A percentile compares a stretch with the other conserved stretches of the same genome.
phyloP scores from a whole-genome alignment of 1,140 invertebrate genomes.

The Mya arenaria region DNA sequence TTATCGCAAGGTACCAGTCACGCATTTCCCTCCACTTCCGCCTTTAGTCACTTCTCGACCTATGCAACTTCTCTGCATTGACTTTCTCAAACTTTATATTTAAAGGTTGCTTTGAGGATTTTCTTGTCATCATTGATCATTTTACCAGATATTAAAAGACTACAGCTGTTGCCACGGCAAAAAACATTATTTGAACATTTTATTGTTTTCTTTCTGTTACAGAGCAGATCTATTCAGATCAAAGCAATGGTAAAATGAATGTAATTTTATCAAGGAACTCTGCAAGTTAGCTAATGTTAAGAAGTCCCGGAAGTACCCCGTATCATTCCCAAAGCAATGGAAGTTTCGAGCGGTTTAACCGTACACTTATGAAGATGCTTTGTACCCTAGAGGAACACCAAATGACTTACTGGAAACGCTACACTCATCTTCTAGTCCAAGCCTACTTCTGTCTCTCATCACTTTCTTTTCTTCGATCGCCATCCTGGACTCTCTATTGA shows the following conservation, averaged over 20 bases:
- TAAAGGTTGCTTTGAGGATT: slow-evolving; percentile 40
- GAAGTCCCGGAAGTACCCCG: slow-evolving; percentile 57
- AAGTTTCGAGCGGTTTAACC: slow-evolving; percentile 4
- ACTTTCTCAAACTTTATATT: slow-evolving; percentile 25
- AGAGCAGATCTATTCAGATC: slow-evolving; percentile 33
- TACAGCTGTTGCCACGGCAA: slow-evolving; percentile 19
- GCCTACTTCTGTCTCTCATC: slow-evolving; percentile 6
- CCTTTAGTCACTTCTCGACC: not conserved
- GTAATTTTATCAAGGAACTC: slow-evolving; percentile 53
- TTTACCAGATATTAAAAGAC: slow-evolving; percentile 49
- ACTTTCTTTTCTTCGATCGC: slow-evolving; percentile 15
- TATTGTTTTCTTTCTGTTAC: slow-evolving; percentile 35
- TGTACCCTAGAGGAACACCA: not conserved
- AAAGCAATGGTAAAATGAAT: slow-evolving; percentile 45
- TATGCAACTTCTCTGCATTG: slow-evolving; percentile 27
- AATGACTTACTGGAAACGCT: slow-evolving; percentile 20
- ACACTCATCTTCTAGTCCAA: slow-evolving; percentile 3
- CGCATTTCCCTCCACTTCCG: not conserved
- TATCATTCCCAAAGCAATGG: slow-evolving; percentile 45
- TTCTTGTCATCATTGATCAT: slow-evolving; percentile 54
- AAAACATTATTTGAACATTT: not conserved
- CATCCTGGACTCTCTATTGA: slow-evolving; percentile 18
- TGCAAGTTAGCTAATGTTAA: slow-evolving; percentile 45
- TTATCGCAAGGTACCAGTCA: too few species aligned
- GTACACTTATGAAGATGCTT: slow-evolving; percentile 13